Evolutionary conservation across 2,888 invertebrate species (phyloP).

Genomic region (Lochmaea capreae): DNA sequence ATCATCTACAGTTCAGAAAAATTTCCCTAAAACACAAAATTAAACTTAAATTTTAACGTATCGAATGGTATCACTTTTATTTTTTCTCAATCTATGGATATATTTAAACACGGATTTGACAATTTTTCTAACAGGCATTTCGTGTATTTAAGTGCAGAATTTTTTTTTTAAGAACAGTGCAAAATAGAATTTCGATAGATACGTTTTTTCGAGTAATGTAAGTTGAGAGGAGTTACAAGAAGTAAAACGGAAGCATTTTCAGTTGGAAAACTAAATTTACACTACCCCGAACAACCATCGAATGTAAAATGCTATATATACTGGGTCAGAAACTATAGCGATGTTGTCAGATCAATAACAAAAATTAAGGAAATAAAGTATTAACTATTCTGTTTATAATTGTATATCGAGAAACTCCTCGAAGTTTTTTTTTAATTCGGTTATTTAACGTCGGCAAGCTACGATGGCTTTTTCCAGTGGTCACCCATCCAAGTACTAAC

Average conservation of each 20-base stretch:
- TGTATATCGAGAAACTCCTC: no score
- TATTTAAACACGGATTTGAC: slow-evolving; percentile 42
- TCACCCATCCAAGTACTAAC: no score
- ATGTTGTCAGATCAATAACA: neutral
- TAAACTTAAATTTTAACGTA: slow-evolving; percentile 41
- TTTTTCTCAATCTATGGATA: slow-evolving; percentile 39
- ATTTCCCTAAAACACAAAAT: neutral
- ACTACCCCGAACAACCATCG: slow-evolving; percentile 26
- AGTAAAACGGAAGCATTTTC: slow-evolving; percentile 34
- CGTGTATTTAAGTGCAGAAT: neutral
- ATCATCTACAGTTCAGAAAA: neutral
- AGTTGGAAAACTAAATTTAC: slow-evolving; percentile 31
- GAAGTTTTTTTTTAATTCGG: no score
- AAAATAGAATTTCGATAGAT: neutral
- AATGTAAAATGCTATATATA: neutral
- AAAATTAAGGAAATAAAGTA: neutral
- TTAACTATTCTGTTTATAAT: no score
- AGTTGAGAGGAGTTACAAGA: slow-evolving; percentile 12
- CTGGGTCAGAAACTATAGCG: neutral
- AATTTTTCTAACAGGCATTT: slow-evolving; percentile 40
- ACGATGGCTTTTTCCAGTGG: no score
- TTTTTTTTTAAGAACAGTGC: neutral
- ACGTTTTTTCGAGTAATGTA: neutral
- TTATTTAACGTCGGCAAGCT: no score
- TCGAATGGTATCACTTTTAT: slow-evolving; percentile 37